Percentiles rank a stretch among this genome's conserved stretches.
These are phyloP conservation scores for Pantala flavescens DNA, from an alignment of 1,140 invertebrate species.

Conservation along the genomic window DNA sequence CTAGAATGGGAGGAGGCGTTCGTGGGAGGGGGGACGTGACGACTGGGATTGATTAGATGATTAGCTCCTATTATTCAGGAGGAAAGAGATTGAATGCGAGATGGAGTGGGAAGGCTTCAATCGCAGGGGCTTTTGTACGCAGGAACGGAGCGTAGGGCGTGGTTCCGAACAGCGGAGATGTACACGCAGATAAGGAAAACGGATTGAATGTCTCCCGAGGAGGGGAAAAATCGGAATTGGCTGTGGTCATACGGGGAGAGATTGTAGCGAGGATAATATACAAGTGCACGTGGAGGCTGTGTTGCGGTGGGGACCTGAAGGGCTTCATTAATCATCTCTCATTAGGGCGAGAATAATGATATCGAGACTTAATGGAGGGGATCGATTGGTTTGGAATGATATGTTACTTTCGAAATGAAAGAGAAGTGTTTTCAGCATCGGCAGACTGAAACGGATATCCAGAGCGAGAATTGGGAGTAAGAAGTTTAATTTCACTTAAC, in stretches of 20 bases:
- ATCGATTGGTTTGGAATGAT: neutral
- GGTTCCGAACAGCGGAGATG: neutral
- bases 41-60: slow-evolving; percentile 9
- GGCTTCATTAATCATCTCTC: neutral
- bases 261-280: neutral
- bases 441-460: no score
- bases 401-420: no score
- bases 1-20: no score
- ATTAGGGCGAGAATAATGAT: neutral
- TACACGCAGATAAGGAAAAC: neutral
- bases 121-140: neutral
- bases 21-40: neutral
- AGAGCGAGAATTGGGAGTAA: no score
- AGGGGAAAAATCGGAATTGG: neutral
- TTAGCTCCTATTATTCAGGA: slow-evolving; percentile 2
- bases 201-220: neutral
- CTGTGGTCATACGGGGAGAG: neutral
- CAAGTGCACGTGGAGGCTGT: neutral
- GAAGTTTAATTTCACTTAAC: no score
- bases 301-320: neutral
- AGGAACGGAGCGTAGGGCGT: neutral
- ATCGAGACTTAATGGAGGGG: neutral
- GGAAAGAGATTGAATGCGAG: neutral
- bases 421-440: no score
- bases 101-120: neutral